Conservation (phyloP, 2,797 vertebrate genomes). For the Diplodus puntazzo region DNA sequence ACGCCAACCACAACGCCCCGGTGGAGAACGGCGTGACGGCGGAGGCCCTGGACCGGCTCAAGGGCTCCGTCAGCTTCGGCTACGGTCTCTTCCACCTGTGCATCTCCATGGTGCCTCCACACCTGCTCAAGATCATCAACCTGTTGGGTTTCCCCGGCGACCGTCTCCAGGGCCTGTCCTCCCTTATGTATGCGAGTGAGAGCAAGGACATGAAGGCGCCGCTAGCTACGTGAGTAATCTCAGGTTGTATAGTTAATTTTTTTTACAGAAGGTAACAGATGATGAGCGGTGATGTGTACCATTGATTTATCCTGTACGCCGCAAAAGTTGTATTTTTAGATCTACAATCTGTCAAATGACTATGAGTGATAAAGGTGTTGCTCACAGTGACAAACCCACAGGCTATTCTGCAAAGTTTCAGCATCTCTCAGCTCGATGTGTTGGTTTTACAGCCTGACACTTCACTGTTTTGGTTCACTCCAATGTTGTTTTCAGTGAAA, state of each 20-base stretch:
- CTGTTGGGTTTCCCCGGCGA: conserved; percentile 99
- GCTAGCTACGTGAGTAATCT: conserved; percentile 96
- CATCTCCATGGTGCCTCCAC: conserved; percentile 99
- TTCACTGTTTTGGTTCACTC: background rate
- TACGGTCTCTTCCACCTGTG: conserved; percentile 99
- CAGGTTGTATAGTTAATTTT: background rate
- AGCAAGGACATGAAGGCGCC: conserved; percentile 99
- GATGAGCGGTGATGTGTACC: background rate
- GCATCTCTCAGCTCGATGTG: background rate
- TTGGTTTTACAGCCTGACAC: background rate
- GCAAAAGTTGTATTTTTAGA: background rate
- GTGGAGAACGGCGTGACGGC: conserved; percentile 74
- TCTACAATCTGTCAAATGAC: background rate
- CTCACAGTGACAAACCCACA: background rate
- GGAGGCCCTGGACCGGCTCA: conserved; percentile 95
- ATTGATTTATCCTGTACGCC: background rate
- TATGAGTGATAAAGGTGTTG: background rate
- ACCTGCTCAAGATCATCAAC: conserved; percentile 99
- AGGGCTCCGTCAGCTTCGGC: conserved; percentile 99
- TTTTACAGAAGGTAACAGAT: conserved; percentile 2
- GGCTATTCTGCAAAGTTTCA: background rate
- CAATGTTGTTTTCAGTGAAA: background rate
- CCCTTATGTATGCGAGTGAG: conserved; percentile 97
- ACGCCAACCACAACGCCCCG: conserved; percentile 92
- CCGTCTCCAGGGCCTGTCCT: conserved; percentile 96